A percentile compares a stretch with the other conserved stretches of the same genome.
Evolutionary conservation across 2,888 invertebrate species (phyloP).

Genomic region (Temnothorax unifasciatus): DNA sequence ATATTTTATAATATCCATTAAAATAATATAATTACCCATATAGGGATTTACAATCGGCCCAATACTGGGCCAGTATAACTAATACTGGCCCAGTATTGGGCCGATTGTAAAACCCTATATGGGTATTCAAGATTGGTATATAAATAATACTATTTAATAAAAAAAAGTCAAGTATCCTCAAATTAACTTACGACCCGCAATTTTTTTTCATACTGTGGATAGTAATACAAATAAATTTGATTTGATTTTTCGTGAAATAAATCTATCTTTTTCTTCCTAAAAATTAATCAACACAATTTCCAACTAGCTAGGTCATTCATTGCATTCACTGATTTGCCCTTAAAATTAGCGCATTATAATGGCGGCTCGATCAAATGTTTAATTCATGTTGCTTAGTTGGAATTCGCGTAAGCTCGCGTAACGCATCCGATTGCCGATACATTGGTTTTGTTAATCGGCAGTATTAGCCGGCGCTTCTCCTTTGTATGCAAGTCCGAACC

Average conservation of each 20-base stretch:
- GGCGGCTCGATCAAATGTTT: constrained; percentile 23
- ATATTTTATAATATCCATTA: neutral
- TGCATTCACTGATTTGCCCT: neutral
- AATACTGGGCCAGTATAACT: too few relatives aligned
- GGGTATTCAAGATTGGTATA: neutral
- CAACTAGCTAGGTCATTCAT: neutral
- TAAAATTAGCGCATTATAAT: constrained; percentile 37
- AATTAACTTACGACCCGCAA: neutral
- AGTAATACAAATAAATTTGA: neutral
- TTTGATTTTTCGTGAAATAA: neutral
- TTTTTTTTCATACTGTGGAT: neutral
- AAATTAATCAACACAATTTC: constrained; percentile 16
- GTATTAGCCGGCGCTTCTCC: constrained; percentile 39
- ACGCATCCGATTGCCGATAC: constrained; percentile 45
- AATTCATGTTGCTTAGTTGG: constrained; percentile 45
- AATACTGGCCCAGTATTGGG: too few relatives aligned
- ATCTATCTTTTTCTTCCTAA: neutral
- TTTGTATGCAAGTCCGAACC: constrained; percentile 52
- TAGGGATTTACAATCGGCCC: too few relatives aligned
- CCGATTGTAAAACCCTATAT: too few relatives aligned
- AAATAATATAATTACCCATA: neutral
- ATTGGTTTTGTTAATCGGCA: constrained; percentile 49
- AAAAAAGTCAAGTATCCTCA: neutral
- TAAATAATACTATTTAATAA: neutral
- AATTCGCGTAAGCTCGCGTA: constrained; percentile 47